Base-by-base conservation (phyloP, 1,140 invertebrate species). In the Brachionus sp. region DNA sequence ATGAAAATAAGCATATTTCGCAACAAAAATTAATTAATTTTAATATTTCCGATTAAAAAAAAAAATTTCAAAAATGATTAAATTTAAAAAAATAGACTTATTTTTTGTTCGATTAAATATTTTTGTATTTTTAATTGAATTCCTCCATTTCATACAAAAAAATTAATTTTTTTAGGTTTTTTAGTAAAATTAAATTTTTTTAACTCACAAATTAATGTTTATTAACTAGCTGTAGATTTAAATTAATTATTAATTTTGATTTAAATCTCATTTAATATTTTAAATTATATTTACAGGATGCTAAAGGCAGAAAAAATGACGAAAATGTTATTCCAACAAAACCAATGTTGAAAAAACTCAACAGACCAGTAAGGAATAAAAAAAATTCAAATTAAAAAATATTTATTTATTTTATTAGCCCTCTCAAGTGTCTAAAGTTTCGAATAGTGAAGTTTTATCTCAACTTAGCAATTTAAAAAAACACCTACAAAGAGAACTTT, bases 371-470 rank as follows among this genome's bases (percentile, higher is more conserved):
- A 75, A 46, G 3, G 3, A 25, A 23, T 66, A 13, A 29, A n/a
- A 57, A 57, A 5, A 1, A 29, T 25, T 29, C 62, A 66, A 25
- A 29, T 29, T 29, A 25, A 5, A 64, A 35, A 37, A n/a, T 35
- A 3, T 16, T 19, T n/a, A 10, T 1, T 16, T n/a, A 1, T 33
- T 75, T 25, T 25, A 39, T 16, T 70, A 19, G 33, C n/a, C 37
- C 37, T 46, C 19, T 25, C 16, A 75, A 44, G 19, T 44, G 19
- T 80, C 77, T 9, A 50, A 80, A 35, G 62, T 66, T 13, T 80
- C 77, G 1, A 80, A 80, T 44, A 80, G 77, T 23, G 77, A 80
- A 62, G 77, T 80, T 37, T 66, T 80, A 12, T 35, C 50, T 62
- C 77, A 80, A 44, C 42, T 80, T 0, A 57, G 33, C 16, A 66